A percentile compares a stretch with the other conserved stretches of the same genome.
Conservation (phyloP, 2,888 invertebrate genomes). For the Noctuana brunneofusca region DNA sequence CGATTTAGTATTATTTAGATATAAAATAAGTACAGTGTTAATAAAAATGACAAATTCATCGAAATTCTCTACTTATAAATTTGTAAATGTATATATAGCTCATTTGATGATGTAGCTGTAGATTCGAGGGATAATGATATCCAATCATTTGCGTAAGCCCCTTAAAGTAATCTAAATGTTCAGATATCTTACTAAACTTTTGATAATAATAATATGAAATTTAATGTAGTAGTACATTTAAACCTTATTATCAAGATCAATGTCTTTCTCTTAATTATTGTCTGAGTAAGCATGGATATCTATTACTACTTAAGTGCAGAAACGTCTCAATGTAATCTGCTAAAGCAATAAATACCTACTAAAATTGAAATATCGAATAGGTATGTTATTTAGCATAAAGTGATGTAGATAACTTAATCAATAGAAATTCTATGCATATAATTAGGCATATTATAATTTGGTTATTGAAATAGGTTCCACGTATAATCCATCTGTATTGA, state of each 20-base stretch:
- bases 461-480: no score
- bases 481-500: no score
- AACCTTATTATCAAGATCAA: constrained; percentile 2
- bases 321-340: constrained; percentile 7
- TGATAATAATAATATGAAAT: constrained; percentile 25
- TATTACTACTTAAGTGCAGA: background rate
- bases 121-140: constrained; percentile 4
- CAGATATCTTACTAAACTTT: constrained; percentile 23
- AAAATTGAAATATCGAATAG: background rate
- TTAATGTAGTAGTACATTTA: constrained; percentile 22
- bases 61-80: constrained; percentile 6
- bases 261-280: background rate
- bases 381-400: no score
- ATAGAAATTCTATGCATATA: no score
- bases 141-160: constrained; percentile 18
- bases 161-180: constrained; percentile 19
- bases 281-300: background rate
- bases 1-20: background rate
- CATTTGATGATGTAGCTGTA: constrained; percentile 17
- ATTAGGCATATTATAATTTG: no score
- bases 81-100: constrained; percentile 5
- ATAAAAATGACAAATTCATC: constrained; percentile 4
- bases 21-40: background rate
- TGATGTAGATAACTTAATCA: no score
- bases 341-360: background rate